phyloP scores from a whole-genome alignment of 2,888 invertebrate species.

The Ischnura elegans region DNA sequence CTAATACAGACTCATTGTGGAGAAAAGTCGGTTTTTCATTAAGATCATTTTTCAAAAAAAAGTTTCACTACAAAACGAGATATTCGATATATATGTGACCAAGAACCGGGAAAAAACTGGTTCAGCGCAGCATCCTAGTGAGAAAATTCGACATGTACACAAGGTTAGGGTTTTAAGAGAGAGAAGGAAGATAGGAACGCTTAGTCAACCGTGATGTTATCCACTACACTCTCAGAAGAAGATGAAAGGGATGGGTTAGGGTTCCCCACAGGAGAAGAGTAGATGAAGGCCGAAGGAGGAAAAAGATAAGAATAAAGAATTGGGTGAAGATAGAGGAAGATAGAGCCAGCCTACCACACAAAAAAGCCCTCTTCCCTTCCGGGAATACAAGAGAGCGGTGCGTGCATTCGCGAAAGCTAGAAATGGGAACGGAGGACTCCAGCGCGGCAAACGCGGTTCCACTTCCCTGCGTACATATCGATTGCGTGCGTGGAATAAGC shows the following conservation, averaged over 20 bases:
- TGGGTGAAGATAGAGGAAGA: neutral
- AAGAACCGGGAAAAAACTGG: too few relatives aligned
- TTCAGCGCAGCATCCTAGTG: neutral
- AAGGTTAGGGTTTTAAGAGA: neutral
- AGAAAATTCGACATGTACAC: neutral
- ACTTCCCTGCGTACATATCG: neutral
- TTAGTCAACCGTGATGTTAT: neutral
- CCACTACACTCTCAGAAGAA: too few relatives aligned
- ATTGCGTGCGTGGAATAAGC: neutral
- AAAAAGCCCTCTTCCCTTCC: neutral
- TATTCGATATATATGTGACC: too few relatives aligned
- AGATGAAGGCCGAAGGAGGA: too few relatives aligned
- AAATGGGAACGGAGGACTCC: neutral
- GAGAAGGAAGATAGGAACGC: neutral
- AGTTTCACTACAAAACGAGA: too few relatives aligned
- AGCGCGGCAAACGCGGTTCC: neutral
- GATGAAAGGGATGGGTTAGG: neutral
- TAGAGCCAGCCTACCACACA: too few relatives aligned
- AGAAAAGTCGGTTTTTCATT: too few relatives aligned
- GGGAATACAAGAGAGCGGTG: neutral
- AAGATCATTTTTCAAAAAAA: too few relatives aligned
- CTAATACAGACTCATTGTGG: too few relatives aligned
- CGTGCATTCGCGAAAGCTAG: neutral
- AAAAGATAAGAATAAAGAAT: neutral
- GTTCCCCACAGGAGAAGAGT: neutral